Conservation (phyloP, 2,113 vertebrate genomes). For the Lophotis ruficrista region DNA sequence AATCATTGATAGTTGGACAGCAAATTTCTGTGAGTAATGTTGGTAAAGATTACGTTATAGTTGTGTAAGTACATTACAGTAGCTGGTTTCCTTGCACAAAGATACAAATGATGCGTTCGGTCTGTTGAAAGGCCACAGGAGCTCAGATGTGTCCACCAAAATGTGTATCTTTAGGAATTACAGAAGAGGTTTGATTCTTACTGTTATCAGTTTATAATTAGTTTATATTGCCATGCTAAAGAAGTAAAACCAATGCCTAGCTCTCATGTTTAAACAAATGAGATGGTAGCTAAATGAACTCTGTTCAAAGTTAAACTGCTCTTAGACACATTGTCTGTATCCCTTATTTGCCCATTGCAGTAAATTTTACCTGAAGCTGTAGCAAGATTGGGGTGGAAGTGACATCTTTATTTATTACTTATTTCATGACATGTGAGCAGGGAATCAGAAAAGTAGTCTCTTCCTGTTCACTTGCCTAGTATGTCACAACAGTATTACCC, state of each 20-base stretch:
- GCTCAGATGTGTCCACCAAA: background rate
- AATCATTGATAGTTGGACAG: background rate
- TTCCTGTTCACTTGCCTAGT: background rate
- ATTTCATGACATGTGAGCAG: background rate
- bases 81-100: background rate
- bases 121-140: background rate
- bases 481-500: background rate
- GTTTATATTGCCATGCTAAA: background rate
- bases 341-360: accelerated
- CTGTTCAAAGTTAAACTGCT: background rate
- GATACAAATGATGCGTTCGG: accelerated
- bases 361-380: background rate
- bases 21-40: background rate
- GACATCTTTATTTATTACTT: background rate
- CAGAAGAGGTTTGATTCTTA: background rate
- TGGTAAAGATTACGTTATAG: background rate
- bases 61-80: background rate
- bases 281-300: background rate
- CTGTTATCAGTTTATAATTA: background rate
- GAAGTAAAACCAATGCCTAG: background rate
- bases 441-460: background rate
- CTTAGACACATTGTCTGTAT: background rate
- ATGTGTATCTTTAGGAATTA: background rate
- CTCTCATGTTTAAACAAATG: background rate
- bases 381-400: background rate